Evolutionary conservation across 2,797 vertebrate genomes (phyloP).

Genomic region (Lacerta viridis): DNA sequence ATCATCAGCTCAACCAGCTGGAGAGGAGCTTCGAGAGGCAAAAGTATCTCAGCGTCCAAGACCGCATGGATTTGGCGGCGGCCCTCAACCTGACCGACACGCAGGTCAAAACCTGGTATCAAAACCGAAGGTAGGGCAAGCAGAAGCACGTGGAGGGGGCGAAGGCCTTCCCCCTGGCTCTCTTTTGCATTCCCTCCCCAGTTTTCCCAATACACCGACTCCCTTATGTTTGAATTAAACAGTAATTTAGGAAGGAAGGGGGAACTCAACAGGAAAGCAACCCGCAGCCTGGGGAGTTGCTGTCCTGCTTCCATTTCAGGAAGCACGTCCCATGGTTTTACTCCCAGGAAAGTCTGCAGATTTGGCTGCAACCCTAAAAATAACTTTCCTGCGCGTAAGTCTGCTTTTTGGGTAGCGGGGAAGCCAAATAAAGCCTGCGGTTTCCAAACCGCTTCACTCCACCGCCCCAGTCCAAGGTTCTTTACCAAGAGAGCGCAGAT

Average conservation of each 20-base stretch:
- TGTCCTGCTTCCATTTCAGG: neutral
- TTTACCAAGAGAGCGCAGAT: neutral
- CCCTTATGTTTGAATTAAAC: neutral
- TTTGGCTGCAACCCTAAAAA: no score
- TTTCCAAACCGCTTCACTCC: no score
- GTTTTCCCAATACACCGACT: neutral
- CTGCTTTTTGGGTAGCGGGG: no score
- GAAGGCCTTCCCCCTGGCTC: neutral
- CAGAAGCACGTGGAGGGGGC: neutral
- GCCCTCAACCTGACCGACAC: conserved; percentile 95
- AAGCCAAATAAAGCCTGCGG: no score
- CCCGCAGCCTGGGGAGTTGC: neutral
- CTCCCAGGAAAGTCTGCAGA: neutral
- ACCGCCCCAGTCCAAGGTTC: no score
- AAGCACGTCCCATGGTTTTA: no score
- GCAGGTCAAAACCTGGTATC: conserved; percentile 96
- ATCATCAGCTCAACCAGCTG: conserved; percentile 97
- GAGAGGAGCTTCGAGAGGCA: conserved; percentile 97
- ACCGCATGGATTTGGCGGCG: conserved; percentile 98
- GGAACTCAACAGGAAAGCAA: no score
- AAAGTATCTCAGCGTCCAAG: conserved; percentile 97
- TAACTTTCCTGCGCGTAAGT: no score
- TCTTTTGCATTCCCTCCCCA: neutral
- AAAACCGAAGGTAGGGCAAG: conserved; percentile 87
- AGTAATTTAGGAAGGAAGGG: neutral